These are phyloP conservation scores for Anas bahamensis DNA, from an alignment of 2,797 vertebrate genomes.

Conservation along the genomic window DNA sequence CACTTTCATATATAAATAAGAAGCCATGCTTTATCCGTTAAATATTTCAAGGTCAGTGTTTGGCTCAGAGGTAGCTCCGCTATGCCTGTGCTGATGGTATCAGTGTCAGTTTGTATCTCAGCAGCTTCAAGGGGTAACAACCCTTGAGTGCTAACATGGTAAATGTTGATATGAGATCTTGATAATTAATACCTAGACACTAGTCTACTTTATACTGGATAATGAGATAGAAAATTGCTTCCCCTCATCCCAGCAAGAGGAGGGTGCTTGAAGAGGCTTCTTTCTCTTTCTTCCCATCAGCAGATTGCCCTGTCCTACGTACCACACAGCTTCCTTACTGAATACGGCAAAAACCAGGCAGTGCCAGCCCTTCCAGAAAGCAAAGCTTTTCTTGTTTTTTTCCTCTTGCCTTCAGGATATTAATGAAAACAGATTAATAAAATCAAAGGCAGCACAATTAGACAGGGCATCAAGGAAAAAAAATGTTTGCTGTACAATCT, in stretches of 20 bases:
- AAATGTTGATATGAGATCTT: background rate
- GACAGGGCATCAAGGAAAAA: slow-evolving; percentile 9
- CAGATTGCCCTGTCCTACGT: background rate
- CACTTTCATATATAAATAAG: background rate
- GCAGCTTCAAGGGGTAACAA: background rate
- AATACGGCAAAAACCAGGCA: background rate
- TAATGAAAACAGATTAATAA: slow-evolving; percentile 75
- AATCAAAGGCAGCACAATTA: slow-evolving; percentile 55
- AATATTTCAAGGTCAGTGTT: accelerated
- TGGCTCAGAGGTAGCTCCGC: background rate
- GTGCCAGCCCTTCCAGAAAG: slow-evolving; percentile 6
- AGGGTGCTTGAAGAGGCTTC: background rate
- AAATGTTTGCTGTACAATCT: slow-evolving; percentile 50
- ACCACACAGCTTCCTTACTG: accelerated
- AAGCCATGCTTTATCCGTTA: background rate
- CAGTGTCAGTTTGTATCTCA: accelerated
- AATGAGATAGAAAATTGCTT: background rate
- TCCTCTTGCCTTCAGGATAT: slow-evolving; percentile 65
- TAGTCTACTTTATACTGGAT: background rate
- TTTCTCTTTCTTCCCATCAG: background rate
- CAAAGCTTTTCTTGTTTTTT: background rate
- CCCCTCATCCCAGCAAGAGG: no score
- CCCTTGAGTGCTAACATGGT: background rate
- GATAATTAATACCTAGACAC: no score
- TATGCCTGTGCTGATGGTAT: background rate